Base-by-base conservation (phyloP, 1,140 invertebrate species). In the Steinernema khuongi region DNA sequence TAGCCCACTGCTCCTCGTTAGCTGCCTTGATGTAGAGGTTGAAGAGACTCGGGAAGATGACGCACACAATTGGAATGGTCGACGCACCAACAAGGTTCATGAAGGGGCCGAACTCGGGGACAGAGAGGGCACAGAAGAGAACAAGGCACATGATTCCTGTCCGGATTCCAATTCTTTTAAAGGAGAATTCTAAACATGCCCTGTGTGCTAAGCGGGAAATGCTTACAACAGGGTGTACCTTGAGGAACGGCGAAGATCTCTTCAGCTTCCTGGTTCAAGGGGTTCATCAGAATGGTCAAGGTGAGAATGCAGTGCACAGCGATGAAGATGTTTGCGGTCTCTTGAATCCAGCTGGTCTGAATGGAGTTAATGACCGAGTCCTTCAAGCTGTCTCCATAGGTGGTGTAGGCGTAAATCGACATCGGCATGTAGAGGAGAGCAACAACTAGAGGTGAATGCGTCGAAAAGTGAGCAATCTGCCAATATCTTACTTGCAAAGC, bases 311-410 rank as follows among this genome's bases (percentile, higher is more conserved):
- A 77, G 70, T 77, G 76, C 17, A 77, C 67, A 30, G 76, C 70
- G 19, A 77, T 77, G 73, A 77, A 75, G 19, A 76, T 17, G 68
- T 77, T 77, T 0, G 76, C 76, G 7, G 60, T 26, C 29, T 73
- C n/a, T 31, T 77, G 76, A 30, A 77, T 44, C 29, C 72, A 77
- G 31, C 60, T 44, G 30, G 68, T 77, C 36, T 78, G 77, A 22
- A 78, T 73, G 29, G 77, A 79, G 68, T 73, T 71, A 67, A 78
- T 78, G n/a, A 78, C 76, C 7, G 77, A 78, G 4, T 72, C 67
- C 18, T 31, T 44, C 76, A 78, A 68, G 14, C 69, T 72, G 66
- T 73, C 67, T 41, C 77, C 77, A 19, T 78, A 78, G 18, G 75
- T 74, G 1, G 70, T n/a, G 67, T 69, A 78, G 11, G 71, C 76